Evolutionary conservation across 2,888 invertebrate genomes (phyloP).

Genomic region (Caenorhabditis doughertyi): DNA sequence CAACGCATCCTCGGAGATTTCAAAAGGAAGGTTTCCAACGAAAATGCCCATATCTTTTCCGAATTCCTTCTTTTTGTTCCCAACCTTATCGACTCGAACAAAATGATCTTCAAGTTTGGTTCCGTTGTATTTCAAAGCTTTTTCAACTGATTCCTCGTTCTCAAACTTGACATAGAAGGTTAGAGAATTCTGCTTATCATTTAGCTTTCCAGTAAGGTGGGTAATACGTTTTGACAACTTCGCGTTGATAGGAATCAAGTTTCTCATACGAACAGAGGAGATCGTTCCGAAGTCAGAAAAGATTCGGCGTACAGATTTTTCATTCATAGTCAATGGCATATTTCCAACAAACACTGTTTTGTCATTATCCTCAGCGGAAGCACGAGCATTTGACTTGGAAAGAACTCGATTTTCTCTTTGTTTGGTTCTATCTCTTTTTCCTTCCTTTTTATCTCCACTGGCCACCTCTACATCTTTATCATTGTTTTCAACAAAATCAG

Average conservation of each 20-base stretch:
- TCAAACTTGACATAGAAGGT: constrained; percentile 69
- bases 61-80: constrained; percentile 61
- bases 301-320: constrained; percentile 61
- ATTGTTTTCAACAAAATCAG: background rate
- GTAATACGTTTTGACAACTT: constrained; percentile 65
- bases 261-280: constrained; percentile 65
- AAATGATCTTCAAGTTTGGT: constrained; percentile 63
- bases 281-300: constrained; percentile 66
- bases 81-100: constrained; percentile 64
- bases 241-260: constrained; percentile 64
- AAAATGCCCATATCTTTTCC: constrained; percentile 66
- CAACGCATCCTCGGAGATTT: constrained; percentile 59
- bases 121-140: constrained; percentile 69
- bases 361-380: constrained; percentile 52
- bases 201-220: constrained; percentile 62
- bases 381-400: constrained; percentile 46
- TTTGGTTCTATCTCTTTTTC: constrained; percentile 43
- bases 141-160: constrained; percentile 58
- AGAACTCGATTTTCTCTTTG: constrained; percentile 66
- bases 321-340: constrained; percentile 64
- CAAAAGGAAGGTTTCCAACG: constrained; percentile 68
- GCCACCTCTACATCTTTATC: background rate
- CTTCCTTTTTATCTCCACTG: constrained; percentile 15
- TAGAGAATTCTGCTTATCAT: constrained; percentile 67
- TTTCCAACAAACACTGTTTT: constrained; percentile 71